Evolutionary conservation across 2,888 invertebrate species (phyloP).

Genomic region (Sesamia inferens): DNA sequence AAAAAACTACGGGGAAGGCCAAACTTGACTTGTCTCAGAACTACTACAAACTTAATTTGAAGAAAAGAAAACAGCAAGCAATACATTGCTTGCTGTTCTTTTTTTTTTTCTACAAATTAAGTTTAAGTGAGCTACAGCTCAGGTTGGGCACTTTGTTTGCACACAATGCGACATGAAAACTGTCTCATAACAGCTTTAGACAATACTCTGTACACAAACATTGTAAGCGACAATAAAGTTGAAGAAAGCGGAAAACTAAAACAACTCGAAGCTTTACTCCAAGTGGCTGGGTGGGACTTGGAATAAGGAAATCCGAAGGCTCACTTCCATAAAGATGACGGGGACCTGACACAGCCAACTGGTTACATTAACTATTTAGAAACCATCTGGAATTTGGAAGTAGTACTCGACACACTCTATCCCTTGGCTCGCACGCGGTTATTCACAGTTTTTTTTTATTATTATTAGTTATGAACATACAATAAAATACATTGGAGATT

Average conservation of each 20-base stretch:
- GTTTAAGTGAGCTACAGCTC: too few species aligned
- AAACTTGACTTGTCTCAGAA: slow-evolving; percentile 3
- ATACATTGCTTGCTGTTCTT: too few species aligned
- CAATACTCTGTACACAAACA: slow-evolving; percentile 51
- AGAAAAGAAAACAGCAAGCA: slow-evolving; percentile 14
- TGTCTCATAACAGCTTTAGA: slow-evolving; percentile 57
- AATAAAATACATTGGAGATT: too few species aligned
- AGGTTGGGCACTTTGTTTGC: slow-evolving; percentile 37
- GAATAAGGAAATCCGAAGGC: background rate
- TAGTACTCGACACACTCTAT: too few species aligned
- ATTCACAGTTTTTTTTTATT: too few species aligned
- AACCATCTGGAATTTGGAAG: too few species aligned
- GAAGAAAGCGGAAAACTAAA: slow-evolving; percentile 57
- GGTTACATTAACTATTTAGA: too few species aligned
- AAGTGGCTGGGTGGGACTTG: slow-evolving; percentile 34
- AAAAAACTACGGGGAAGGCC: background rate
- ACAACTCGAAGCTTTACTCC: slow-evolving; percentile 56
- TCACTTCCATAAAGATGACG: background rate
- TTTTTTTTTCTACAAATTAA: too few species aligned
- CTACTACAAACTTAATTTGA: slow-evolving; percentile 11
- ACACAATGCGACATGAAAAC: slow-evolving; percentile 56
- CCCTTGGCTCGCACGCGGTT: too few species aligned
- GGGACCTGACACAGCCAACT: too few species aligned
- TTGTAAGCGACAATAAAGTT: slow-evolving; percentile 59
- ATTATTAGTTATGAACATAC: too few species aligned